phyloP scores from a whole-genome alignment of 2,797 vertebrate genomes.

The Cyclopterus lumpus region DNA sequence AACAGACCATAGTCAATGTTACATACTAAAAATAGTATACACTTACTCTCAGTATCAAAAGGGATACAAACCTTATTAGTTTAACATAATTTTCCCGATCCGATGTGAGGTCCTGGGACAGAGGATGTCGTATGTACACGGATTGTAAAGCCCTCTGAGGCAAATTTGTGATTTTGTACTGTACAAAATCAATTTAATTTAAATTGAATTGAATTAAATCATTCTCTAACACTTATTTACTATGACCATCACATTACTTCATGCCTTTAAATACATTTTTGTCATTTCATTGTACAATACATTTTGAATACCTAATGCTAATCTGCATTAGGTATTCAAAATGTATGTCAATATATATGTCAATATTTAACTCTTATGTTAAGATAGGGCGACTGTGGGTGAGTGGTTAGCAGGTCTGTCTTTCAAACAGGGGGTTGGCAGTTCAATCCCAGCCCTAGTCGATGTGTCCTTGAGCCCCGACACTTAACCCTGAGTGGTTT shows the following conservation, averaged over 20 bases:
- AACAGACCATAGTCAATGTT: not conserved
- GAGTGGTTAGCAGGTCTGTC: too few relatives aligned
- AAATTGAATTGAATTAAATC: not conserved
- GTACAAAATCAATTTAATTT: not conserved
- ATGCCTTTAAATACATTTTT: not conserved
- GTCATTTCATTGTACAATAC: conserved; percentile 1
- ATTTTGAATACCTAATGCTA: conserved; percentile 5
- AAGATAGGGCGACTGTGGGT: too few relatives aligned
- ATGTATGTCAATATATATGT: not conserved
- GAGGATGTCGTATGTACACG: not conserved
- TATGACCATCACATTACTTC: not conserved
- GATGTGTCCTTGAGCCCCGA: too few relatives aligned
- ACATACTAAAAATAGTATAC: not conserved
- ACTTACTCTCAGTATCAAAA: not conserved
- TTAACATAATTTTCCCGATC: not conserved
- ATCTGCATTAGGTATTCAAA: too few relatives aligned
- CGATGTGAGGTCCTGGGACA: too few relatives aligned
- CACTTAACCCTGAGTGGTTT: too few relatives aligned
- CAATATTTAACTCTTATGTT: not conserved
- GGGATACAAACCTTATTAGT: not conserved
- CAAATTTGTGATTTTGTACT: not conserved
- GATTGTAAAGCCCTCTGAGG: too few relatives aligned
- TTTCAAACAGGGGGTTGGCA: too few relatives aligned
- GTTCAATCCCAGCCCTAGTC: too few relatives aligned
- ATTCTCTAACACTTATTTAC: not conserved